These are phyloP conservation scores for Hoplostethus atlanticus DNA, from an alignment of 2,797 vertebrate species.

Conservation along the genomic window DNA sequence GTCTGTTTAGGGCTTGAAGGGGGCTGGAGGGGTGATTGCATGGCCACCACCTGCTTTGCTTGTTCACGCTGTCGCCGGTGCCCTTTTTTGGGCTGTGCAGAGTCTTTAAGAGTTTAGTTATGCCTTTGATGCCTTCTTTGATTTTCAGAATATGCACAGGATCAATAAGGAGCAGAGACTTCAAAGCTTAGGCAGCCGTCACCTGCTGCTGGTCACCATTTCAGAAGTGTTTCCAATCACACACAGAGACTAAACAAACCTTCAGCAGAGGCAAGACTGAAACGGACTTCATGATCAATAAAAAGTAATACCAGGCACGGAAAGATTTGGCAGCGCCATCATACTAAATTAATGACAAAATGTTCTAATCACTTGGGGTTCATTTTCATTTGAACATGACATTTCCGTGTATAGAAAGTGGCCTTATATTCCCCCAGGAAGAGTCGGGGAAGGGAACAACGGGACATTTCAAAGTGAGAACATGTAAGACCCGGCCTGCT, in stretches of 20 bases:
- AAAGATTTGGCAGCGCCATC: conserved; percentile 55
- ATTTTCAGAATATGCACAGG: conserved; percentile 88
- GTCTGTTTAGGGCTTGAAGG: conserved; percentile 65
- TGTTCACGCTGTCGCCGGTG: conserved; percentile 84
- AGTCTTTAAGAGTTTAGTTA: conserved; percentile 87
- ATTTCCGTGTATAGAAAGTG: conserved; percentile 36
- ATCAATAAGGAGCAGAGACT: conserved; percentile 86
- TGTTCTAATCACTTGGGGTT: conserved; percentile 34
- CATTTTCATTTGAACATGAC: conserved; percentile 29
- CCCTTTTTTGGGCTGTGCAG: conserved; percentile 79
- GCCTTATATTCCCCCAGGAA: background rate
- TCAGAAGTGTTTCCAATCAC: conserved; percentile 88
- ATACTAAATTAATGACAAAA: conserved; percentile 35
- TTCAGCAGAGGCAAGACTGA: conserved; percentile 55
- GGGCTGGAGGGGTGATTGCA: conserved; percentile 69
- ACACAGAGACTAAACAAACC: conserved; percentile 78
- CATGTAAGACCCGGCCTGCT: conserved; percentile 18
- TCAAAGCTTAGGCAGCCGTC: conserved; percentile 87
- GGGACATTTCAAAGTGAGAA: conserved; percentile 33
- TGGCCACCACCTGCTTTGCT: conserved; percentile 87
- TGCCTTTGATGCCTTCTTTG: conserved; percentile 88
- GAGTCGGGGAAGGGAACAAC: conserved; percentile 16
- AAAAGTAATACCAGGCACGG: conserved; percentile 55
- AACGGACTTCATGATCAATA: conserved; percentile 69
- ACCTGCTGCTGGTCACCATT: conserved; percentile 91